Evolutionary conservation across 2,113 vertebrate genomes (phyloP).

Genomic region (Phocoena sinus): DNA sequence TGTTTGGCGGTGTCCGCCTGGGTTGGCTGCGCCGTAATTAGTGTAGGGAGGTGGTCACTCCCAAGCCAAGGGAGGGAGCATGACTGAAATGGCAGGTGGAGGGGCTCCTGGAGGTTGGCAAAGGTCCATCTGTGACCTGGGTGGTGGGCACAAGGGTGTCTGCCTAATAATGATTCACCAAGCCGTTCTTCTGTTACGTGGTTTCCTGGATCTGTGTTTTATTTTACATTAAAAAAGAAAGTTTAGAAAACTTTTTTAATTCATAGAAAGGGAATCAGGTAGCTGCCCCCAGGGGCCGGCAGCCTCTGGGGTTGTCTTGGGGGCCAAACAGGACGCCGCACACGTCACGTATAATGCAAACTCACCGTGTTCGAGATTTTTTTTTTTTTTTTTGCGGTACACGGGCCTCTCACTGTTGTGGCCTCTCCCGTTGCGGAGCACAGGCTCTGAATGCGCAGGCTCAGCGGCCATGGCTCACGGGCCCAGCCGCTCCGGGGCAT

Average conservation of each 20-base stretch:
- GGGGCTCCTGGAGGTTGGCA: neutral
- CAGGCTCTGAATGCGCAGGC: too few relatives aligned
- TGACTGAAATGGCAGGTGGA: neutral
- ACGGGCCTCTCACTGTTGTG: too few relatives aligned
- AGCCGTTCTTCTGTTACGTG: neutral
- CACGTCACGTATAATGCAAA: accelerated
- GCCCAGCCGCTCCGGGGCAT: too few relatives aligned
- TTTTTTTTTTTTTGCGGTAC: too few relatives aligned
- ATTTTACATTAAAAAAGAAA: neutral
- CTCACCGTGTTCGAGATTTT: too few relatives aligned
- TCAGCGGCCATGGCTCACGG: too few relatives aligned
- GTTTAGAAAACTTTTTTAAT: neutral
- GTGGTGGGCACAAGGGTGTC: neutral
- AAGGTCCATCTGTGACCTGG: neutral
- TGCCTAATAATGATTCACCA: neutral
- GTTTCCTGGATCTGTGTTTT: neutral
- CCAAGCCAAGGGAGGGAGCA: neutral
- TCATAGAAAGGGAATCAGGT: neutral
- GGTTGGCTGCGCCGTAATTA: accelerated
- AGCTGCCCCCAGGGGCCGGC: neutral
- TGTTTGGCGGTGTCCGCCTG: neutral
- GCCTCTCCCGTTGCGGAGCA: too few relatives aligned
- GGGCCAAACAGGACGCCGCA: accelerated
- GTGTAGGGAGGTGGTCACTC: too few relatives aligned
- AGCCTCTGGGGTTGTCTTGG: neutral